phyloP scores from a whole-genome alignment of 1,140 invertebrate genomes.

The Ostrea edulis region DNA sequence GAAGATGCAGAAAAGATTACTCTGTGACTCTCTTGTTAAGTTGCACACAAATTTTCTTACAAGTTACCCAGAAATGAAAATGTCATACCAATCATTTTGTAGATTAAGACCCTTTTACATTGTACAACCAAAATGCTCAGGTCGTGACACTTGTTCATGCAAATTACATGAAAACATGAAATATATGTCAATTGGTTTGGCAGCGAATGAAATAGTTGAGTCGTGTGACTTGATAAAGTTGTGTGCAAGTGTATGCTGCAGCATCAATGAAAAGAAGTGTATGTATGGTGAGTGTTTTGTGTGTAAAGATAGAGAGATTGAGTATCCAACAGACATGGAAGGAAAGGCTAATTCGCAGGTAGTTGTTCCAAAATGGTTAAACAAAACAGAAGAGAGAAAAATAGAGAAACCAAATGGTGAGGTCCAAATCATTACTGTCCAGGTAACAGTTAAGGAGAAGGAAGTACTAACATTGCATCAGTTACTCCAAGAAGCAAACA shows the following conservation, averaged over 20 bases:
- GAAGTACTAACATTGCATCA: neutral
- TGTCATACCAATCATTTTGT: conserved; percentile 52
- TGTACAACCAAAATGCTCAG: conserved; percentile 38
- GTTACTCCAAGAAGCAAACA: conserved; percentile 38
- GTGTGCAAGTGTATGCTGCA: conserved; percentile 45
- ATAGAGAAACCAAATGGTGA: conserved; percentile 37
- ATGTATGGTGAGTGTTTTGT: conserved; percentile 45
- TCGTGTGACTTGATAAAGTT: conserved; percentile 3
- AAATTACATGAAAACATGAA: conserved; percentile 53
- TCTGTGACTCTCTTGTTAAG: conserved; percentile 44
- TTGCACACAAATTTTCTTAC: conserved; percentile 49
- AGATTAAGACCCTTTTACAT: conserved; percentile 49
- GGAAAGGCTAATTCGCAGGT: conserved; percentile 46
- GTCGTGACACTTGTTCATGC: conserved; percentile 52
- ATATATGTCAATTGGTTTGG: conserved; percentile 32
- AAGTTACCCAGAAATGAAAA: neutral
- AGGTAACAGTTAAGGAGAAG: conserved; percentile 47
- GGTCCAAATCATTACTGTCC: conserved; percentile 38
- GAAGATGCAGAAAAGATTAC: conserved; percentile 44
- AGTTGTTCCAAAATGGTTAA: conserved; percentile 41
- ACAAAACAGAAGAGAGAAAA: conserved; percentile 46
- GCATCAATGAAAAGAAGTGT: conserved; percentile 43
- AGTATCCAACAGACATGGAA: neutral
- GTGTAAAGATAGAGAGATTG: conserved; percentile 35
- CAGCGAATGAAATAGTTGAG: conserved; percentile 36